phyloP scores from a whole-genome alignment of 2,113 vertebrate genomes.

The Cyprinodon tularosa region DNA sequence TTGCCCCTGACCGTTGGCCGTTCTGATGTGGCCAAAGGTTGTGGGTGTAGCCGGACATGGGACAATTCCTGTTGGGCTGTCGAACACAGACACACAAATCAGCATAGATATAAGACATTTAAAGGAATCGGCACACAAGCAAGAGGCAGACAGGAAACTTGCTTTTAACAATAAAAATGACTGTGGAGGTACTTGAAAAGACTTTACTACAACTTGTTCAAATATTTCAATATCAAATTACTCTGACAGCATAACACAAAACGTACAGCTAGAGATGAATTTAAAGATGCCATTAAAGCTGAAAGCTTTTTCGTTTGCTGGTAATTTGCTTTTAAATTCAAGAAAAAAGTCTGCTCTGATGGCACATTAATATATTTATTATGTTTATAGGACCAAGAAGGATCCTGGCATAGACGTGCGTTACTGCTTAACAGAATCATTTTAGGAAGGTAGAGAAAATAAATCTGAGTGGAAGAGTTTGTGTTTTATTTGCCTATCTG shows the following conservation, averaged over 20 bases:
- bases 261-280: background rate
- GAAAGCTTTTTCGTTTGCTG: background rate
- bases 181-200: background rate
- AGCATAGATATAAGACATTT: background rate
- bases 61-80: constrained; percentile 94
- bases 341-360: background rate
- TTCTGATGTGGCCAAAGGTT: constrained; percentile 95
- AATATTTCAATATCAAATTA: constrained; percentile 4
- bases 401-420: background rate
- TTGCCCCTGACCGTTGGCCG: constrained; percentile 96
- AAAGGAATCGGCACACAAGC: background rate
- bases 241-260: background rate
- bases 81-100: constrained; percentile 4
- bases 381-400: background rate
- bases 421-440: background rate
- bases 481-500: too few species aligned
- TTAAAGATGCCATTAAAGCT: constrained; percentile 8
- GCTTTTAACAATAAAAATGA: background rate
- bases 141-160: background rate
- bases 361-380: background rate
- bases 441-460: background rate
- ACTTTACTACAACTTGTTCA: background rate
- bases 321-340: constrained; percentile 5
- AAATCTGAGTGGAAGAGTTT: too few species aligned
- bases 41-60: constrained; percentile 96